Conservation (phyloP, 2,113 vertebrate species). For the Corynorhinus townsendii region DNA sequence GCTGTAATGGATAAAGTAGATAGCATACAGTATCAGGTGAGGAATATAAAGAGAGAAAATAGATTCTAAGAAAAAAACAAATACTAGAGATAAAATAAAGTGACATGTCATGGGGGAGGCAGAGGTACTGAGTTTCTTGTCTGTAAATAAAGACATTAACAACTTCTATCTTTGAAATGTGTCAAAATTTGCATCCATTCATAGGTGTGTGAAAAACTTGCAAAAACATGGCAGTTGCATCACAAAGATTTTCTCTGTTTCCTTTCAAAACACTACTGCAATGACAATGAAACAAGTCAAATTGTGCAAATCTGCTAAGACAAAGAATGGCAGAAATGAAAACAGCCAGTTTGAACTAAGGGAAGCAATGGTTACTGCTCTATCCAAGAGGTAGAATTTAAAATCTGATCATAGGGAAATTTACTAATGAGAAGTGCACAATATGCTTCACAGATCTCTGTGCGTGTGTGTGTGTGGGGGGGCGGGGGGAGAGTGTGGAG, state of each 20-base stretch:
- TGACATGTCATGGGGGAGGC: too few species aligned
- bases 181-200: neutral
- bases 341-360: neutral
- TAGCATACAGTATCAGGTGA: neutral
- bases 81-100: neutral
- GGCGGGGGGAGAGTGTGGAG: rapidly evolving
- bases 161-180: neutral
- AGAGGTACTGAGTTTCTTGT: neutral
- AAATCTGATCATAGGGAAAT: neutral
- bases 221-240: neutral
- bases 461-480: neutral
- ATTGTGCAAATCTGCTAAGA: neutral
- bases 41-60: neutral
- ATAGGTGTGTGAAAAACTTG: neutral
- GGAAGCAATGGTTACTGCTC: neutral
- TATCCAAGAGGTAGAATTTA: neutral
- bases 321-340: neutral
- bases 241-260: neutral
- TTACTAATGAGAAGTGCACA: neutral
- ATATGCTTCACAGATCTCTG: neutral
- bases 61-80: neutral
- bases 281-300: neutral
- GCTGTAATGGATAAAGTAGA: neutral
- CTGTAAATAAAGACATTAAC: neutral
- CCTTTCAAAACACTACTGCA: neutral